Base-by-base conservation (phyloP, 2,888 invertebrate genomes). In the Tenodera sinensis region DNA sequence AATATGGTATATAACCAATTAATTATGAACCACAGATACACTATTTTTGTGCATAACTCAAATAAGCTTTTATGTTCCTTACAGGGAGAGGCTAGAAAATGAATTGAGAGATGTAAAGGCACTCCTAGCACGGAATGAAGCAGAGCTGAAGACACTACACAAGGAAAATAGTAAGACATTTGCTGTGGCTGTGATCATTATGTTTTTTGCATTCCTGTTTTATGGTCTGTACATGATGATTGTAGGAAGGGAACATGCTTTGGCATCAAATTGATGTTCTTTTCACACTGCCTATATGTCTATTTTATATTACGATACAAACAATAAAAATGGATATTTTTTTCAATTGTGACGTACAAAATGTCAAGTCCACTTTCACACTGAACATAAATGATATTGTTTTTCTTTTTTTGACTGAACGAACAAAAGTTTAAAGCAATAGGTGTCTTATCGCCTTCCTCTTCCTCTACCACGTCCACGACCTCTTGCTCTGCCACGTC, bases 401-500 rank as follows among this genome's bases (percentile, higher is more conserved):
- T 34, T 42, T 42, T 42, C 1, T 42, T 42, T 12, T 42, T 9
- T 42, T 42, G 1, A 2, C 12, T 42, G 12, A 8, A 34, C 8
- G 28, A 54, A 15, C 15, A n/a, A 20, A 25, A 71, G 54, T 71
- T 20, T 71, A 71, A 20, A 71, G 25, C 6, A 71, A 20, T 20
- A 71, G 20, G 14, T 71, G 54, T 4, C 20, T 90, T 89, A 90
- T 85, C 94, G 94, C 92, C 95, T 92, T 9, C 96, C 95, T 92
- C 96, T 95, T 15, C 96, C 96, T 92, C 96, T 94, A 2, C 96
- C 96, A n/a, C 96, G 94, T 14, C 96, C 96, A 30, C 96, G 94
- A 3, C 96, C 95, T 14, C 97, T 94, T 1, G 96, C 96, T 89
- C 96, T 95, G 47, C 97, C 96, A 90, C 97, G 93, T 15, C 96